Percentiles rank a stretch among this genome's conserved stretches.
Conservation (phyloP, 30 jellyfish, hydroid and myxozoan species). For the Hydractinia echinata region DNA sequence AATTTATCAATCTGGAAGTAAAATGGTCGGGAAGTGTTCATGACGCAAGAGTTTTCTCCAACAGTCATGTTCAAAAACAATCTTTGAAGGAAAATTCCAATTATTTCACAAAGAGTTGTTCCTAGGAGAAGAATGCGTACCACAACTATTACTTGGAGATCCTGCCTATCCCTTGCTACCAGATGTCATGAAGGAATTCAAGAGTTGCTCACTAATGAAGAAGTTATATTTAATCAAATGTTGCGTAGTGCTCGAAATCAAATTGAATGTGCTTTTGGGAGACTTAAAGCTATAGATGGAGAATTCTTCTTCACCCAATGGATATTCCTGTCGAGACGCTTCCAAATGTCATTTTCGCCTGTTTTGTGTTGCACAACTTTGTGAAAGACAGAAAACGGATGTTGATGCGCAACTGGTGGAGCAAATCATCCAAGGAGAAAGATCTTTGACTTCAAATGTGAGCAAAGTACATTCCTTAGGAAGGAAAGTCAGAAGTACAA, state of each 20-base stretch:
- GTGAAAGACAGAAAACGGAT: slow-evolving; percentile 25
- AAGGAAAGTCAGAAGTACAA: slow-evolving; percentile 15
- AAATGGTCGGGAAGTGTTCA: slow-evolving; percentile 44
- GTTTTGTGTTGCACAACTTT: slow-evolving; percentile 47
- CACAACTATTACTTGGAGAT: slow-evolving; percentile 53
- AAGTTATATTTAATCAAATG: slow-evolving; percentile 42
- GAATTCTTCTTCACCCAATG: slow-evolving; percentile 32
- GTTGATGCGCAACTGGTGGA: slow-evolving; percentile 18
- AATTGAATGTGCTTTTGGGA: slow-evolving; percentile 59
- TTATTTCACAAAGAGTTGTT: slow-evolving; percentile 25
- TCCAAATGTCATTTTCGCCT: slow-evolving; percentile 43
- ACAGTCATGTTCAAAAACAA: slow-evolving; percentile 27
- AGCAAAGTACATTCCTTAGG: slow-evolving; percentile 19
- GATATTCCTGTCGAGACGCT: slow-evolving; percentile 45
- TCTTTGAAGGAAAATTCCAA: slow-evolving; percentile 37
- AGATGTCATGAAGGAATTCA: slow-evolving; percentile 37
- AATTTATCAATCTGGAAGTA: slow-evolving; percentile 32
- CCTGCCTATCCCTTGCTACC: slow-evolving; percentile 78
- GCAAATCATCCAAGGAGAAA: not conserved
- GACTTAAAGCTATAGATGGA: slow-evolving; percentile 60
- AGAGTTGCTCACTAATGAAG: slow-evolving; percentile 39
- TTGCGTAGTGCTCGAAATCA: slow-evolving; percentile 48
- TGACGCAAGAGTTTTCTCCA: slow-evolving; percentile 32
- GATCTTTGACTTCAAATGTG: not conserved
- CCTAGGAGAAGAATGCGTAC: slow-evolving; percentile 46